A percentile compares a stretch with the other conserved stretches of the same genome.
Conservation (phyloP, 2,888 invertebrate species). For the Megaustenia siamemsis region DNA sequence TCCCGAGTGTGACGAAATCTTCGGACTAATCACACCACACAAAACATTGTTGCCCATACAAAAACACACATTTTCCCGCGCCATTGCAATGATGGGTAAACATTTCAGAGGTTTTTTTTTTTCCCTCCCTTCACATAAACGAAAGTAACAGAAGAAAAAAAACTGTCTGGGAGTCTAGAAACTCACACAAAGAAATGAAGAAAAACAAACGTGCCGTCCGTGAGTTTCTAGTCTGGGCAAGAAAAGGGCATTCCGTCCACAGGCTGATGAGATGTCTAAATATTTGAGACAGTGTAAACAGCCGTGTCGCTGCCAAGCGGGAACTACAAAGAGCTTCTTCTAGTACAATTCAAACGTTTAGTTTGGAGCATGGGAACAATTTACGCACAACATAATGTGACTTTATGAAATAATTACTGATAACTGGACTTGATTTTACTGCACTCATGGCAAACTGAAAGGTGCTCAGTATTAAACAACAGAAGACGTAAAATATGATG, state of each 20-base stretch:
- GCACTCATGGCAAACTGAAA: too few species aligned
- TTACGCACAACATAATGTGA: too few species aligned
- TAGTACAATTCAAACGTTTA: neutral
- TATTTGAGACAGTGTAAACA: constrained; percentile 20
- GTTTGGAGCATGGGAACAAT: neutral
- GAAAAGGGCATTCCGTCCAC: neutral
- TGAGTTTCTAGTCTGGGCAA: neutral
- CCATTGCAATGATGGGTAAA: too few species aligned
- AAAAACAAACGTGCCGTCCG: neutral
- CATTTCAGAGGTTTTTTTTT: too few species aligned
- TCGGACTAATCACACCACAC: too few species aligned
- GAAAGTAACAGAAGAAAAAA: neutral
- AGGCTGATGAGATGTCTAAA: neutral
- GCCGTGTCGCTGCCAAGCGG: neutral
- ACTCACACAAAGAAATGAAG: neutral
- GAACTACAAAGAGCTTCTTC: neutral
- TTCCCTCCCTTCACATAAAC: neutral
- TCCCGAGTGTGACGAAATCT: too few species aligned
- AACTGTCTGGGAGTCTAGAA: neutral
- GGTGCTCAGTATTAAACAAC: too few species aligned
- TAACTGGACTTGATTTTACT: too few species aligned
- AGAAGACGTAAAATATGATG: too few species aligned
- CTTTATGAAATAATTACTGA: too few species aligned
- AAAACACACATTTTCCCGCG: too few species aligned
- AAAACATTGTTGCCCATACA: too few species aligned